phyloP scores from a whole-genome alignment of 2,888 invertebrate genomes.

The Cancer borealis region DNA sequence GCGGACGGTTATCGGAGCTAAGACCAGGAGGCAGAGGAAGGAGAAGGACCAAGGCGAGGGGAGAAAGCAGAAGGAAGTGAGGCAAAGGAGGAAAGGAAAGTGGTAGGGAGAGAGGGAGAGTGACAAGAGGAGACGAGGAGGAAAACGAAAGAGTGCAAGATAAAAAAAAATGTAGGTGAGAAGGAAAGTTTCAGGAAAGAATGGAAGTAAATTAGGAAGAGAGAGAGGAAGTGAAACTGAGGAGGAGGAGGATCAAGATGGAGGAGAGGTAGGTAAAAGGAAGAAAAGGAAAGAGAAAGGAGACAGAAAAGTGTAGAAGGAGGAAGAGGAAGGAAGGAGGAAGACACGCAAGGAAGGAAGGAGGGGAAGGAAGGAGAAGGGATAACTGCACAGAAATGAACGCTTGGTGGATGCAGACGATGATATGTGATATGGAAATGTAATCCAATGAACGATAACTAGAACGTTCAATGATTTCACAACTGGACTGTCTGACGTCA shows the following conservation, averaged over 20 bases:
- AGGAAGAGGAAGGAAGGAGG: constrained; percentile 3
- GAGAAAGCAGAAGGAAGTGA: too few relatives aligned
- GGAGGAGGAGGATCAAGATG: background rate
- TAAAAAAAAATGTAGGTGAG: background rate
- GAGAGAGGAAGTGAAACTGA: background rate
- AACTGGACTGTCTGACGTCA: background rate
- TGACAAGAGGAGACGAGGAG: background rate
- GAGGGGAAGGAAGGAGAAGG: background rate
- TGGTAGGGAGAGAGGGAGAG: too few relatives aligned
- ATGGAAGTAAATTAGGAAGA: background rate
- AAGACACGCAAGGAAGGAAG: background rate
- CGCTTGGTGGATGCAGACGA: background rate
- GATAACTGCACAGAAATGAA: background rate
- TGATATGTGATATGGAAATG: constrained; percentile 1
- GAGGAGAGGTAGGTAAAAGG: background rate
- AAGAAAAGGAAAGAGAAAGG: background rate
- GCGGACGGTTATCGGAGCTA: too few relatives aligned
- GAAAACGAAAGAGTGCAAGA: background rate
- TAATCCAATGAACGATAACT: background rate
- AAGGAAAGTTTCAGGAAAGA: constrained; percentile 8
- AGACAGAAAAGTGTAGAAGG: background rate
- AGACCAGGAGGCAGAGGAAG: too few relatives aligned
- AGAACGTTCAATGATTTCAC: background rate
- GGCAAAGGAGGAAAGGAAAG: too few relatives aligned
- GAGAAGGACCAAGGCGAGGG: too few relatives aligned